Evolutionary conservation across 2,797 vertebrate species (phyloP).

Genomic region (Bovichtus variegatus): DNA sequence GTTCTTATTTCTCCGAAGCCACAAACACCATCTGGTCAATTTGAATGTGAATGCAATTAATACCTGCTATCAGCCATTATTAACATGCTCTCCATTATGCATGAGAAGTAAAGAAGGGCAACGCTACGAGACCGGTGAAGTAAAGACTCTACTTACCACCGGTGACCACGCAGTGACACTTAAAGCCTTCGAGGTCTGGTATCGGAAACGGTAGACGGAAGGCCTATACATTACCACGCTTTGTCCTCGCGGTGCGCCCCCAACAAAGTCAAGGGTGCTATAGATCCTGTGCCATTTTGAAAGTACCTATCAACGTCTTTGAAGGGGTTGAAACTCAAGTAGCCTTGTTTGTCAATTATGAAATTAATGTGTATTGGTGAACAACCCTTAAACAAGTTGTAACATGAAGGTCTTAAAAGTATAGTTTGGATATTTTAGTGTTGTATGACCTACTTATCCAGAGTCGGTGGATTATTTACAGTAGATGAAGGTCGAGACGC

Average conservation of each 20-base stretch:
- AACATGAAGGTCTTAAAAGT: neutral
- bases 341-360: conserved; percentile 17
- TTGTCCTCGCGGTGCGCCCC: conserved; percentile 36
- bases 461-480: too few species aligned
- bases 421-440: too few species aligned
- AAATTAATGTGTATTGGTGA: neutral
- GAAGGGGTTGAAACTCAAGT: conserved; percentile 45
- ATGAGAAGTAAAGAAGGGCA: conserved; percentile 62
- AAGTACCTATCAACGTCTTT: conserved; percentile 37
- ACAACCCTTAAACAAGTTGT: neutral
- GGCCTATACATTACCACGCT: conserved; percentile 57
- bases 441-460: too few species aligned
- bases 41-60: conserved; percentile 60
- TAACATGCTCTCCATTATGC: conserved; percentile 68
- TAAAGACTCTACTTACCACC: conserved; percentile 48
- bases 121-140: conserved; percentile 26
- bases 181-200: conserved; percentile 54
- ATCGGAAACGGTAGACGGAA: conserved; percentile 22
- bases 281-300: conserved; percentile 40
- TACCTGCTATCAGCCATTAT: conserved; percentile 54
- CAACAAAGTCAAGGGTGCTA: conserved; percentile 25
- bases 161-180: conserved; percentile 48
- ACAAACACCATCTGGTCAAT: conserved; percentile 52
- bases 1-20: conserved; percentile 19
- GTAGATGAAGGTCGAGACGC: too few species aligned